Conservation (phyloP, 2,888 invertebrate genomes). For the Drosophila longiperda region DNA sequence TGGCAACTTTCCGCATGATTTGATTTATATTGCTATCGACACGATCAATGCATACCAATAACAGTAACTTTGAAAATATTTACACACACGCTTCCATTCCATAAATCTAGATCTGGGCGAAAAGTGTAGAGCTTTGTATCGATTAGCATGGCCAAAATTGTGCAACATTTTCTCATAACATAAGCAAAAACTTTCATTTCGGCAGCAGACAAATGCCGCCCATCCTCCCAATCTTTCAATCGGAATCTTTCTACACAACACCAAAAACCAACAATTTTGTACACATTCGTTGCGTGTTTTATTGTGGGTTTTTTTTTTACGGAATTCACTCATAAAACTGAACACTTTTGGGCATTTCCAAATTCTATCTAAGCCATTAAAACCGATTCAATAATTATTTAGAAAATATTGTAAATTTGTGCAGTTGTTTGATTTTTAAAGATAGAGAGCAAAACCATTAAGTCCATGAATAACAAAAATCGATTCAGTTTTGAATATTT, state of each 20-base stretch:
- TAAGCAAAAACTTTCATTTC: conserved; percentile 48
- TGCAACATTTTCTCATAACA: conserved; percentile 33
- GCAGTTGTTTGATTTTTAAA: background rate
- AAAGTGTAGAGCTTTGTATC: conserved; percentile 35
- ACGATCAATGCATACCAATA: conserved; percentile 10
- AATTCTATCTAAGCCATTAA: background rate
- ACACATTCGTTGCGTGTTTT: conserved; percentile 6
- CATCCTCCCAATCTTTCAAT: background rate
- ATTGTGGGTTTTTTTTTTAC: conserved; percentile 4
- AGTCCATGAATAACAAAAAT: background rate
- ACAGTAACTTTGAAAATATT: conserved; percentile 17
- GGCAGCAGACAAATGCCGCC: background rate
- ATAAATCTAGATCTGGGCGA: background rate
- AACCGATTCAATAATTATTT: background rate
- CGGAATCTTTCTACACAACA: background rate
- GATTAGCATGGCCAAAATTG: conserved; percentile 47
- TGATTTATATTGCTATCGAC: conserved; percentile 20
- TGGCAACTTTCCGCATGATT: conserved; percentile 26
- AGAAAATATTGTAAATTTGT: background rate
- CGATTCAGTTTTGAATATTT: background rate
- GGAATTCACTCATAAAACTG: background rate
- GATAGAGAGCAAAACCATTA: background rate
- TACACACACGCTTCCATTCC: background rate
- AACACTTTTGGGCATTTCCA: conserved; percentile 15
- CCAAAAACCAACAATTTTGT: conserved; percentile 5